These are phyloP conservation scores for Microplitis demolitor DNA, from an alignment of 1,140 invertebrate species.

Conservation along the genomic window DNA sequence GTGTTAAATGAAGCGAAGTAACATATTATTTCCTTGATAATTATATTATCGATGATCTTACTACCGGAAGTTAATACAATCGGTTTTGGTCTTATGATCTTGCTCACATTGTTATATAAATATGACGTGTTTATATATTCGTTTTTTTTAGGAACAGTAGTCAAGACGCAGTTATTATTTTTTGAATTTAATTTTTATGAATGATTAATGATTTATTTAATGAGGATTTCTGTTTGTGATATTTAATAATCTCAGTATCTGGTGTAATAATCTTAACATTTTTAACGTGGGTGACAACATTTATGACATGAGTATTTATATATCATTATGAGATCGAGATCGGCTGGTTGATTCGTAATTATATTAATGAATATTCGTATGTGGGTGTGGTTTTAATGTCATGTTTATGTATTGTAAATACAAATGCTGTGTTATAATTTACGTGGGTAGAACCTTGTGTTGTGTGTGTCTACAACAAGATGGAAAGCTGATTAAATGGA, in stretches of 20 bases:
- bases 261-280: too few relatives aligned
- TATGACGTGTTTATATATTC: neutral
- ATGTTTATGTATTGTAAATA: too few relatives aligned
- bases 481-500: constrained; percentile 4
- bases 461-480: neutral
- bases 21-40: constrained; percentile 16
- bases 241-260: too few relatives aligned
- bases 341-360: too few relatives aligned
- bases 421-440: neutral
- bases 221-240: too few relatives aligned
- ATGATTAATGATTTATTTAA: too few relatives aligned
- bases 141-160: neutral
- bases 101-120: constrained; percentile 34
- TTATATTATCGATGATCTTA: constrained; percentile 20
- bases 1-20: constrained; percentile 20
- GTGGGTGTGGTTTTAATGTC: too few relatives aligned
- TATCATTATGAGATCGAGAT: too few relatives aligned
- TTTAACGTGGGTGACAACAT: too few relatives aligned
- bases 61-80: constrained; percentile 33
- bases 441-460: constrained; percentile 1
- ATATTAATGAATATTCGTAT: neutral
- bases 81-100: constrained; percentile 21
- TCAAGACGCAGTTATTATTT: too few relatives aligned
- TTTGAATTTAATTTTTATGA: too few relatives aligned
- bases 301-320: too few relatives aligned